Conservation (phyloP, 2,888 invertebrate genomes). For the Aromia moschata region DNA sequence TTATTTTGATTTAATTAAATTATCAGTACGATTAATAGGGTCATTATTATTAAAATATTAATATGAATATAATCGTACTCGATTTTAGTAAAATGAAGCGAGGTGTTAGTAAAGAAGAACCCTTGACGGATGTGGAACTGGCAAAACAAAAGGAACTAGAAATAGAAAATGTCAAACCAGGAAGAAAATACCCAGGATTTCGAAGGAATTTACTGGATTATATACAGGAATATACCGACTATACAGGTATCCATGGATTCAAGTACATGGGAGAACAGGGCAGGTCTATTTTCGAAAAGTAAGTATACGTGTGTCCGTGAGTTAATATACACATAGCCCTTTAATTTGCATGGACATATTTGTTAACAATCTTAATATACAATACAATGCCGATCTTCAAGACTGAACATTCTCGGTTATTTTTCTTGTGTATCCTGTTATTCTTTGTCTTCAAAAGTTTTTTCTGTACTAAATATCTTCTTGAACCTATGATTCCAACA, state of each 20-base stretch:
- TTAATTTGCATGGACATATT: too few species aligned
- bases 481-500: too few species aligned
- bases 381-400: too few species aligned
- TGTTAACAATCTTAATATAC: too few species aligned
- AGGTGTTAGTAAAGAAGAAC: neutral
- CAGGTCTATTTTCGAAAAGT: conserved; percentile 59
- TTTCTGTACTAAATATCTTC: too few species aligned
- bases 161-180: conserved; percentile 28
- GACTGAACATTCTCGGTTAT: too few species aligned
- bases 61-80: too few species aligned
- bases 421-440: too few species aligned
- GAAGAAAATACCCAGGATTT: conserved; percentile 53
- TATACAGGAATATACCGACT: conserved; percentile 56
- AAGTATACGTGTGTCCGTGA: conserved; percentile 26
- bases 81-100: conserved; percentile 15
- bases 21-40: too few species aligned
- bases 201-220: conserved; percentile 54
- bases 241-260: conserved; percentile 60
- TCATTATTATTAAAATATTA: too few species aligned
- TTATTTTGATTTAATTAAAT: too few species aligned
- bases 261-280: conserved; percentile 60
- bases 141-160: conserved; percentile 14
- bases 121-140: conserved; percentile 4
- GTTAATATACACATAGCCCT: neutral
- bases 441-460: too few species aligned